Evolutionary conservation across 2,113 vertebrate genomes (phyloP).

Genomic region (Thymallus thymallus): DNA sequence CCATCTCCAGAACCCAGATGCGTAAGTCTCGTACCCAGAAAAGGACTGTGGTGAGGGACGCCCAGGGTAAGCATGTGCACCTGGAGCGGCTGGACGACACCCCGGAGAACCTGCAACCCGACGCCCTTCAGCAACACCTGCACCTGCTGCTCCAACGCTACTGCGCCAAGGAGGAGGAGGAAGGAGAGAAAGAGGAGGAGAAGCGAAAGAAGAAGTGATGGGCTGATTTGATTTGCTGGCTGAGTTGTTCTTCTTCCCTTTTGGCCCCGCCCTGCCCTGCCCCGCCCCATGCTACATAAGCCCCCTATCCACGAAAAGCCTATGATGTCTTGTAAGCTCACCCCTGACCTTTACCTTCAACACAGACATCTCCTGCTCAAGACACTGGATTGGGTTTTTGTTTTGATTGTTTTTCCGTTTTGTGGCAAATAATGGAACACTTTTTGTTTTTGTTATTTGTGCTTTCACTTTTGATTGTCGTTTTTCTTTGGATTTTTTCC

Average conservation of each 20-base stretch:
- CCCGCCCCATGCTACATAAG: too few species aligned
- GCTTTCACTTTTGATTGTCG: slow-evolving; percentile 17
- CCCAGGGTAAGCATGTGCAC: slow-evolving; percentile 79
- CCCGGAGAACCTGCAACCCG: slow-evolving; percentile 78
- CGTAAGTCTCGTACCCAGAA: slow-evolving; percentile 86
- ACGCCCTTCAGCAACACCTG: slow-evolving; percentile 87
- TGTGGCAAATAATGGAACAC: too few species aligned
- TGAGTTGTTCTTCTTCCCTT: neutral
- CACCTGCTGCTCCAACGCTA: slow-evolving; percentile 86
- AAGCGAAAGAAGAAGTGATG: slow-evolving; percentile 32
- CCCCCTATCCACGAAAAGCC: slow-evolving; percentile 5
- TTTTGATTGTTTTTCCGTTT: neutral
- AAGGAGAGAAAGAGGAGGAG: slow-evolving; percentile 69
- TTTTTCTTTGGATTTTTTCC: slow-evolving; percentile 33
- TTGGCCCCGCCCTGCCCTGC: neutral
- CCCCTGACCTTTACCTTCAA: neutral
- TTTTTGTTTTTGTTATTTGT: neutral
- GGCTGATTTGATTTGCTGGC: neutral
- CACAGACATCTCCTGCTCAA: slow-evolving; percentile 10
- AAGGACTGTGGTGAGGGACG: slow-evolving; percentile 93
- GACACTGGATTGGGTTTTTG: slow-evolving; percentile 30
- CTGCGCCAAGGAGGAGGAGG: slow-evolving; percentile 73
- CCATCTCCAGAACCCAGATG: slow-evolving; percentile 83
- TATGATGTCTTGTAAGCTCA: slow-evolving; percentile 13
- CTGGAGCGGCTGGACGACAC: slow-evolving; percentile 87